Conservation (phyloP, 2,113 vertebrate genomes). For the Dendropsophus ebraccatus region DNA sequence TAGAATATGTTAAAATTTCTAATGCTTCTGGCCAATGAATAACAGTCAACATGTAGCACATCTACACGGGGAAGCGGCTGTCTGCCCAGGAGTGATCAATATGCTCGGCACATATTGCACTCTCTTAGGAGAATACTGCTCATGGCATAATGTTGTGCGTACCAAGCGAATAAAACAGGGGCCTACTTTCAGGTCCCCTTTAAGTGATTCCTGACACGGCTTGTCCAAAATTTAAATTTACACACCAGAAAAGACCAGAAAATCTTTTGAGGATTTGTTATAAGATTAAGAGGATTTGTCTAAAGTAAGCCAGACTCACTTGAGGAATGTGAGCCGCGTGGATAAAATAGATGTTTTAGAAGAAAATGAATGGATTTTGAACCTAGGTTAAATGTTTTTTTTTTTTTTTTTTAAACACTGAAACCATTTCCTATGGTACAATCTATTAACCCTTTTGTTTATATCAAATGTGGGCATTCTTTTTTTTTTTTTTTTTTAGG, state of each 20-base stretch:
- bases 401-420: too few species aligned
- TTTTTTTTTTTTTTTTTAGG: too few species aligned
- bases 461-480: too few species aligned
- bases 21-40: background rate
- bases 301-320: constrained; percentile 10
- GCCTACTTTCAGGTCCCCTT: background rate
- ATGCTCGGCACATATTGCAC: background rate
- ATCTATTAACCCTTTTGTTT: too few species aligned
- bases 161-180: background rate
- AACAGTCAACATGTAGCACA: background rate
- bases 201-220: too few species aligned
- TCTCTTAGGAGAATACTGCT: too few species aligned
- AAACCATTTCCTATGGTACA: too few species aligned
- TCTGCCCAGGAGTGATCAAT: background rate
- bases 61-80: background rate
- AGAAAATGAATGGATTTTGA: background rate
- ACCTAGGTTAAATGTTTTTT: too few species aligned
- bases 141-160: background rate
- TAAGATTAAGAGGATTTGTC: constrained; percentile 1
- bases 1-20: background rate
- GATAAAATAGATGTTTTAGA: background rate
- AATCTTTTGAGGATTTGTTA: background rate
- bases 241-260: background rate
- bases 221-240: too few species aligned
- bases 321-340: background rate